Evolutionary conservation across 2,797 vertebrate species (phyloP), one percentile per base, ranked within the genome.

Genomic region (Tapera naevia): DNA sequence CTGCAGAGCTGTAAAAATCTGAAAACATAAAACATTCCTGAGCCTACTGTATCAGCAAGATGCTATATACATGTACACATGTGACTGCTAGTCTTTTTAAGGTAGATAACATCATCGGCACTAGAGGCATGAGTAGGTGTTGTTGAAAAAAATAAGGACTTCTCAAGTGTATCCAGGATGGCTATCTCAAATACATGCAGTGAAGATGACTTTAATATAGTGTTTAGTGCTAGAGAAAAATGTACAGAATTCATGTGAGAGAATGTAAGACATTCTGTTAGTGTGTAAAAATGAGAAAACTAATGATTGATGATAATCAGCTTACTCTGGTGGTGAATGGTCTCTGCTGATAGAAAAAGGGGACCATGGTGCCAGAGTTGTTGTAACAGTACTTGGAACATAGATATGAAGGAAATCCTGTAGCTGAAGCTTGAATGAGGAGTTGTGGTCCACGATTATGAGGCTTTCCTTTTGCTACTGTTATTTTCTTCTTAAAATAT

Each of bases 11-110:
- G 41, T 97, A 96, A 97, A 97, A 96, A 89, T 82, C 80, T 96
- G 94, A 97, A 96, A 97, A 61, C 65, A 80, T 91, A 97, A 96
- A 97, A 61, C 65, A 80, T 91, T 86, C n/a, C n/a, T 37, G 61
- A 93, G 62, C 78, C 61, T 88, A 61, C 48, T 84, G 57, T 88
- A 86, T 94, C 73, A 87, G 61, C 51, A 78, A 94, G 74, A 94
- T n/a, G 18, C 45, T 95, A 80, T 92, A 95, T 35, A 76, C 25
- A 37, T 24, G 24, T 28, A 51, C 28, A 48, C 24, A 46, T 41
- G 39, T 10, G 22, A 45, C 81, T 80, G 28, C 70, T 90, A 51
- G 93, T 73, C 48, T 88, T 89, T 62, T 91, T 93, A 92, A 87
- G 61, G 19, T 32, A 61, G 61, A 39, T 64, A 39, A 69, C 39